Conservation (phyloP, 2,797 vertebrate genomes). For the Chelidonichthys spinosus region DNA sequence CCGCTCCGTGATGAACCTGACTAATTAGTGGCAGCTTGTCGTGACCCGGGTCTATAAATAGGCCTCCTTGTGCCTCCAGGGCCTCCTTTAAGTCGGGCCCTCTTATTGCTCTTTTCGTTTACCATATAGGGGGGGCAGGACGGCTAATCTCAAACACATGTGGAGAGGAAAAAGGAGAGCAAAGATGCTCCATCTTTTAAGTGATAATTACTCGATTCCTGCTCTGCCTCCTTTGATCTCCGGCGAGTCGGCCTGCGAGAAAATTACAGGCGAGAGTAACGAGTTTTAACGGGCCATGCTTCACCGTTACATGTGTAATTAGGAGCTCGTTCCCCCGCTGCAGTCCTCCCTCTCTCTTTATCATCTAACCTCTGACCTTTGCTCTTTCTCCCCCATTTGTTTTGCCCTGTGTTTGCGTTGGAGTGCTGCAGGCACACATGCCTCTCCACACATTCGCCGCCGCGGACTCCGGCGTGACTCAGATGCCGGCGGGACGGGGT, state of each 20-base stretch:
- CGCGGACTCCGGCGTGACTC: conserved; percentile 72
- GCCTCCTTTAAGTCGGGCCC: conserved; percentile 52
- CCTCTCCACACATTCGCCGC: conserved; percentile 66
- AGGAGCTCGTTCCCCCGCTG: conserved; percentile 3
- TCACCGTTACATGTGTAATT: conserved; percentile 45
- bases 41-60: conserved; percentile 76
- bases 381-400: conserved; percentile 25
- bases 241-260: conserved; percentile 34
- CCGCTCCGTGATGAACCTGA: conserved; percentile 51
- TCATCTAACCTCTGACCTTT: conserved; percentile 21
- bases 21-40: conserved; percentile 70
- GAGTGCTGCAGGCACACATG: conserved; percentile 36
- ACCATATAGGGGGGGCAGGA: conserved; percentile 66
- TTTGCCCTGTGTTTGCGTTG: conserved; percentile 24
- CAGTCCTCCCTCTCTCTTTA: conserved; percentile 10
- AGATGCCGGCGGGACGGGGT: conserved; percentile 79
- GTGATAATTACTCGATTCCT: conserved; percentile 73
- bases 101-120: conserved; percentile 62
- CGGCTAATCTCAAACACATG: conserved; percentile 79
- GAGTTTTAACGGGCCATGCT: conserved; percentile 46
- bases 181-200: conserved; percentile 66
- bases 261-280: conserved; percentile 66
- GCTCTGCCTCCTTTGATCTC: conserved; percentile 64
- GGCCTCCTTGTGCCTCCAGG: conserved; percentile 48
- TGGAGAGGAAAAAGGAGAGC: conserved; percentile 59